Evolutionary conservation across 1,140 invertebrate genomes (phyloP).

Genomic region (Nylanderia fulva): DNA sequence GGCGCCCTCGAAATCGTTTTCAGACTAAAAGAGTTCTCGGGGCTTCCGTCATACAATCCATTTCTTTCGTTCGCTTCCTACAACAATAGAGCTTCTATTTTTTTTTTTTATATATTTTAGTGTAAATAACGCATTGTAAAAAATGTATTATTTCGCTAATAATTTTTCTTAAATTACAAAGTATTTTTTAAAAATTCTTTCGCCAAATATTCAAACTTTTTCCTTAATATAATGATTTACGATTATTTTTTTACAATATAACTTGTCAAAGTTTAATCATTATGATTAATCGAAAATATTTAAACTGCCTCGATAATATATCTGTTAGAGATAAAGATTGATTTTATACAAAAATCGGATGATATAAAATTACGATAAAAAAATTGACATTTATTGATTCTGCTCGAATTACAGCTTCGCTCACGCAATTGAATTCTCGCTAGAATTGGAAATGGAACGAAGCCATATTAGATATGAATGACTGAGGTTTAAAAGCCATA

Average conservation of each 20-base stretch:
- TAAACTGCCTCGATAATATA: neutral
- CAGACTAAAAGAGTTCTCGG: slow-evolving; percentile 65
- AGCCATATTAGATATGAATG: neutral
- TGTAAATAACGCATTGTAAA: neutral
- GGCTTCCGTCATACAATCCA: slow-evolving; percentile 10
- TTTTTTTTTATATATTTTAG: neutral
- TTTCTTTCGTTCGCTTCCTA: slow-evolving; percentile 47
- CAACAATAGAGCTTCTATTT: neutral
- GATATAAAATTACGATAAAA: too few species aligned
- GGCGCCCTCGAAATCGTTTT: slow-evolving; percentile 62
- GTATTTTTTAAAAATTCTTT: neutral
- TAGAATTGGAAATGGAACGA: neutral
- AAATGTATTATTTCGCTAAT: neutral
- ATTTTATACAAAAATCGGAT: neutral
- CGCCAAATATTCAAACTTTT: too few species aligned
- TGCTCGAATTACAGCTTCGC: neutral
- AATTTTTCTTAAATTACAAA: neutral
- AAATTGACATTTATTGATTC: too few species aligned
- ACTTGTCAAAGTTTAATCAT: neutral
- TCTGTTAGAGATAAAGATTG: neutral
- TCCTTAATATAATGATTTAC: too few species aligned
- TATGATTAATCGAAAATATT: neutral
- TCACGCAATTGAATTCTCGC: neutral
- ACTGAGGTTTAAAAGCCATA: neutral
- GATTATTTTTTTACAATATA: too few species aligned